Conservation (phyloP, 2,888 invertebrate genomes). For the Apamea epomidion region DNA sequence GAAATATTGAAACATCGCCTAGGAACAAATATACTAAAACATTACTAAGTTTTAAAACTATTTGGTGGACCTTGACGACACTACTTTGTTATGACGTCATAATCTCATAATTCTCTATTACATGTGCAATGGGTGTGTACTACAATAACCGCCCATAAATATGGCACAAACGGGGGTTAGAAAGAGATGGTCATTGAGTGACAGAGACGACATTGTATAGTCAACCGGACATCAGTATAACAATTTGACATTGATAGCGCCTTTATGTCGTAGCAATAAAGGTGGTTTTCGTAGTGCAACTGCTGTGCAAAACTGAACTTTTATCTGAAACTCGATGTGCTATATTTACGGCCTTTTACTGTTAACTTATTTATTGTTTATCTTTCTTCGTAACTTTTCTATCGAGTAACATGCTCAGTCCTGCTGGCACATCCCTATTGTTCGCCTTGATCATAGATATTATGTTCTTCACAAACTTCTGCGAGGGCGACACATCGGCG, state of each 20-base stretch:
- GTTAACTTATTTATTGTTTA: constrained; percentile 32
- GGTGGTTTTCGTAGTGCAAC: background rate
- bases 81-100: constrained; percentile 1
- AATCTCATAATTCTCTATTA: background rate
- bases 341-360: background rate
- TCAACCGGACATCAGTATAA: background rate
- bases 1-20: background rate
- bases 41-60: constrained; percentile 4
- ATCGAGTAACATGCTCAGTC: constrained; percentile 72
- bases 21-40: background rate
- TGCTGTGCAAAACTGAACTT: background rate
- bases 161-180: background rate
- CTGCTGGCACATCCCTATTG: constrained; percentile 78
- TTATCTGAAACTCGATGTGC: background rate
- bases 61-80: background rate
- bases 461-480: constrained; percentile 82
- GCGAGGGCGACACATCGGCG: constrained; percentile 79
- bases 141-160: background rate
- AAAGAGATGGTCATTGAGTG: background rate
- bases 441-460: constrained; percentile 80
- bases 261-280: background rate
- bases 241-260: background rate
- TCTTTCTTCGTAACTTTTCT: constrained; percentile 68
- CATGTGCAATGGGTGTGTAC: background rate
- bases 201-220: background rate